Conservation (phyloP, 1,140 invertebrate species). For the Listronotus oregonensis region DNA sequence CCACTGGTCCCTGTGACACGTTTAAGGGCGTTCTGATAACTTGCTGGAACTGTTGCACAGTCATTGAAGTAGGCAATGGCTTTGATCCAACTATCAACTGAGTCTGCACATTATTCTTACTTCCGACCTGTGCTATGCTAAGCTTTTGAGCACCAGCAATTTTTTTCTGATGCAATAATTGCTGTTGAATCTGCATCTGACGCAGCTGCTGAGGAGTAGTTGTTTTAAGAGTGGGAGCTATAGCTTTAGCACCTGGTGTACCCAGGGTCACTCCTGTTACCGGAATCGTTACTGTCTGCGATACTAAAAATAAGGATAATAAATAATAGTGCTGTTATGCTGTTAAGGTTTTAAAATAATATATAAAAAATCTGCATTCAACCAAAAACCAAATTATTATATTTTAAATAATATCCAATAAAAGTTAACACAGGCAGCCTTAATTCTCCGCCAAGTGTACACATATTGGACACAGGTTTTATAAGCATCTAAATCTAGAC, state of each 20-base stretch:
- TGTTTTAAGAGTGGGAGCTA: slow-evolving; percentile 59
- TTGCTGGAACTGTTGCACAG: slow-evolving; percentile 78
- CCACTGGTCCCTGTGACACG: slow-evolving; percentile 50
- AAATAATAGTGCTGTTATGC: too few species aligned
- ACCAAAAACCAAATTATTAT: too few species aligned
- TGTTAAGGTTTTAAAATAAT: too few species aligned
- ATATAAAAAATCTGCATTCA: too few species aligned
- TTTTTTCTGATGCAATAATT: slow-evolving; percentile 66
- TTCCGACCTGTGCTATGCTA: slow-evolving; percentile 53
- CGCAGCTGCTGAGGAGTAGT: slow-evolving; percentile 69
- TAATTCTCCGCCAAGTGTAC: too few species aligned
- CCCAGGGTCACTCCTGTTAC: slow-evolving; percentile 56
- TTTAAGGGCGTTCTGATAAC: slow-evolving; percentile 69
- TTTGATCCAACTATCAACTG: slow-evolving; percentile 69
- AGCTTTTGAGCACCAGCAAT: slow-evolving; percentile 51
- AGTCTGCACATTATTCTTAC: slow-evolving; percentile 61
- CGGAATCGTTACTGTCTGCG: slow-evolving; percentile 59
- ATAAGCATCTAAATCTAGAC: too few species aligned
- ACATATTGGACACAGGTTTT: too few species aligned
- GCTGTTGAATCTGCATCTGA: slow-evolving; percentile 71
- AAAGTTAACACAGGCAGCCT: too few species aligned
- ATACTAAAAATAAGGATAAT: slow-evolving; percentile 36
- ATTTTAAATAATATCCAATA: too few species aligned
- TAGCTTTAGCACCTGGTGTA: slow-evolving; percentile 54
- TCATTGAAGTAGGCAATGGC: slow-evolving; percentile 66